A percentile compares a stretch with the other conserved stretches of the same genome.
Conservation (phyloP, 2,113 vertebrate species). For the Otis tarda region DNA sequence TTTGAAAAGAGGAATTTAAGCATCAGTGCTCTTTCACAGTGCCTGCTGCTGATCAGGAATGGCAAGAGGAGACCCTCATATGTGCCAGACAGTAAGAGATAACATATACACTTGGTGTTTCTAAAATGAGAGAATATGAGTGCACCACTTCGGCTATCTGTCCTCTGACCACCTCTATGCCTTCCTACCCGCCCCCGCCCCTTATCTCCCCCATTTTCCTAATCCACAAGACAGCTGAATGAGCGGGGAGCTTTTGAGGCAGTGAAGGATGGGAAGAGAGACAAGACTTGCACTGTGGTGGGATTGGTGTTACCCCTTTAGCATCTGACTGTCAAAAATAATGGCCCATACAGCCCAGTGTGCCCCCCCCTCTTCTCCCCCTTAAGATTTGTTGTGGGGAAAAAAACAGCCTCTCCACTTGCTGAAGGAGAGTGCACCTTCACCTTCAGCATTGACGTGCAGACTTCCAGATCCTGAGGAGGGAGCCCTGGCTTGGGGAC, state of each 20-base stretch:
- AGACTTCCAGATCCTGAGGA: background rate
- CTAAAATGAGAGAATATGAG: background rate
- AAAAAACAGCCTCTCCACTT: background rate
- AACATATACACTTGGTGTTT: background rate
- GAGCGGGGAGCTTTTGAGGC: accelerated
- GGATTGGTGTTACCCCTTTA: background rate
- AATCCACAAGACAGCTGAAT: background rate
- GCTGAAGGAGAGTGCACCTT: background rate
- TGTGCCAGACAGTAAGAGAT: background rate
- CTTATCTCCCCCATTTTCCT: background rate
- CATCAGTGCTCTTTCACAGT: background rate
- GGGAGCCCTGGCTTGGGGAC: background rate
- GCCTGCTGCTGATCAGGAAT: background rate
- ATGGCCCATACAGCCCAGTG: background rate
- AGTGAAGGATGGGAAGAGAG: background rate
- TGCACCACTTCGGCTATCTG: background rate
- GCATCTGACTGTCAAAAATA: background rate
- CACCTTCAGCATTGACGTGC: background rate
- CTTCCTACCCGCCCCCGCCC: background rate
- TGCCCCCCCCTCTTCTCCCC: too few species aligned
- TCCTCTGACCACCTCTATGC: background rate
- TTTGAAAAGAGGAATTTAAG: background rate
- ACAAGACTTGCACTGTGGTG: background rate
- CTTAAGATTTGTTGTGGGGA: background rate
- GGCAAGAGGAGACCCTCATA: background rate